Base-by-base conservation (phyloP, 2,888 invertebrate genomes). In the Mythimna loreyi region DNA sequence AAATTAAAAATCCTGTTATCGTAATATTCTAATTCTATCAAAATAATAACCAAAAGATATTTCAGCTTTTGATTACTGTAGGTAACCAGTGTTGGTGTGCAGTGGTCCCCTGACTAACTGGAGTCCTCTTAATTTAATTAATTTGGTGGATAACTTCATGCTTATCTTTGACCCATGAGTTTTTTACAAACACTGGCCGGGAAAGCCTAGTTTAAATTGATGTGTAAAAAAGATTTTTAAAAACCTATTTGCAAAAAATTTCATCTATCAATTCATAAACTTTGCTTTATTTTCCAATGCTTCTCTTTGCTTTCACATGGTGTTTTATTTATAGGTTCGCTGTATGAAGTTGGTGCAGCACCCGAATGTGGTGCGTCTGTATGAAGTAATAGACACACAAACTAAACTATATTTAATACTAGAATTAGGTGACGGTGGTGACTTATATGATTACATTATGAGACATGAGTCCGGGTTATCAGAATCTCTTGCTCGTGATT, bases 301-400 rank as follows among this genome's bases (percentile, higher is more conserved):
- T n/a, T 16, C 9, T 21, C 9, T n/a, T 60, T 40, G 3, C n/a
- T 40, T 13, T 57, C 23, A 58, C 2, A 50, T 16, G 3, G 36
- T 49, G 13, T 19, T 61, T 19, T 74, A 23, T 72, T 78, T 86
- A 93, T 67, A 98, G 98, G 97, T 98, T 77, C 97, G 99, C 80
- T 99, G 99, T 93, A 99, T 99, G 99, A 99, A 99, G 95, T 96
- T 99, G 86, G 99, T 99, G 57, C 99, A 99, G 92, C 99, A 99
- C 96, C 99, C 99, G 43, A 99, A 99, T 96, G 99, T 99, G 50
- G 99, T 99, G 57, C 97, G 99, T 67, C 96, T 99, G 60, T 99
- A 99, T 96, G 99, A 99, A 96, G 99, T 99, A 78, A 99, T 99
- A 91, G 99, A 99, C 96, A 99, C 99, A 47, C 99, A 99, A 92